Percentiles rank a stretch among this genome's conserved stretches.
Conservation (phyloP, 2,888 invertebrate genomes). For the Apoderus coryli region DNA sequence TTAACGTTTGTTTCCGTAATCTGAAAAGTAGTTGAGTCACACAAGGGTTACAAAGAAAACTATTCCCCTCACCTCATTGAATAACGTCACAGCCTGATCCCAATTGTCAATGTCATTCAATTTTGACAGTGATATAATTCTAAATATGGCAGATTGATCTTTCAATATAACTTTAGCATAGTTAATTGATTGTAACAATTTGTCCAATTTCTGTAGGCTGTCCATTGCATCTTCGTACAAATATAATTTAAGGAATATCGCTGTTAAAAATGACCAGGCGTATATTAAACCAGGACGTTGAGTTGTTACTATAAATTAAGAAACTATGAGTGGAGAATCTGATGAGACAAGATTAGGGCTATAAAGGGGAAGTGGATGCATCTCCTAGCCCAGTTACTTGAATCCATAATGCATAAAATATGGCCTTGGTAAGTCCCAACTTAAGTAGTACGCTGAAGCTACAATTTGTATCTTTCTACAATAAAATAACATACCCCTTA, state of each 20-base stretch:
- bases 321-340: too few relatives aligned
- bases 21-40: too few relatives aligned
- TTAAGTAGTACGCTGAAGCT: too few relatives aligned
- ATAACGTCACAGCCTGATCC: constrained; percentile 27
- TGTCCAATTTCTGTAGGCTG: constrained; percentile 29
- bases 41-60: constrained; percentile 6
- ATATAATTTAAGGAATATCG: constrained; percentile 35
- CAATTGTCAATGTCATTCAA: constrained; percentile 36
- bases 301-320: constrained; percentile 28
- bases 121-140: constrained; percentile 31
- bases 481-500: constrained; percentile 25
- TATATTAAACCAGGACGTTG: constrained; percentile 32
- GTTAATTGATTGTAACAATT: constrained; percentile 25
- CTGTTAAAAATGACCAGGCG: constrained; percentile 36
- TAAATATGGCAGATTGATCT: constrained; percentile 13
- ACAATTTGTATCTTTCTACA: too few relatives aligned
- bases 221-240: constrained; percentile 37
- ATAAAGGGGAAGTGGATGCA: too few relatives aligned
- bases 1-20: constrained; percentile 20
- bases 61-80: constrained; percentile 28
- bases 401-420: too few relatives aligned
- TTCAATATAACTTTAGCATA: constrained; percentile 23
- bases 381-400: too few relatives aligned
- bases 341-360: too few relatives aligned
- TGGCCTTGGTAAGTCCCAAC: too few relatives aligned